Evolutionary conservation across 1,140 invertebrate species (phyloP), one percentile per base, ranked within the genome.

Genomic region (Achatina immaculata): DNA sequence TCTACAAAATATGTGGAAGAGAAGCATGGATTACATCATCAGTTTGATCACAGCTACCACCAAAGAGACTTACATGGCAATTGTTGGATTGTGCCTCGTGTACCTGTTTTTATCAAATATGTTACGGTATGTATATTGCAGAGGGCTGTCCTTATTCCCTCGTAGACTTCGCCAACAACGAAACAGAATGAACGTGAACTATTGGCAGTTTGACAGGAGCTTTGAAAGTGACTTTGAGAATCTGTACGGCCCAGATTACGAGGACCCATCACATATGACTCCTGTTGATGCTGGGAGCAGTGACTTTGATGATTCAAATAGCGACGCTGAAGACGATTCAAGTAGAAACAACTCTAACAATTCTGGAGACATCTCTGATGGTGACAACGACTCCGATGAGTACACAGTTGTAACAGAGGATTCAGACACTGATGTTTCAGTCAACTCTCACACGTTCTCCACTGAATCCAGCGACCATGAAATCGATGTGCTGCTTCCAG

Each of bases 401-500:
- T 34, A 77, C 40, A 68, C 62, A 2, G 45, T 77, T 36, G 43
- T 73, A 42, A 66, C 62, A 21, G 81, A 79, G 62, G 82, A 84
- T n/a, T 76, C 80, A n/a, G 83, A 83, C 48, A 82, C 81, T 43
- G 81, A 83, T 80, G 82, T 24, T n/a, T 83, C 81, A n/a, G 34
- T 80, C 0, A 81, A 80, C 45, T 81, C 82, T n/a, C 83, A 85
- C 31, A 81, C 81, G 19, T 83, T 82, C 62, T 81, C 85, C n/a
- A 81, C 83, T 19, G 83, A 81, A 62, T 83, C 83, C 14, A 83
- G 82, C 66, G 83, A 84, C 21, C 78, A 79, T 72, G 85, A 86
- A 45, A 89, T 89, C 58, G 88, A 90, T 62, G 85, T 89, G 62
- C 83, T 88, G 51, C 82, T 89, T 28, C 86, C 87, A n/a, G 34